Base-by-base conservation (phyloP, 2,797 vertebrate species). In the Chaenodraco wilsoni region DNA sequence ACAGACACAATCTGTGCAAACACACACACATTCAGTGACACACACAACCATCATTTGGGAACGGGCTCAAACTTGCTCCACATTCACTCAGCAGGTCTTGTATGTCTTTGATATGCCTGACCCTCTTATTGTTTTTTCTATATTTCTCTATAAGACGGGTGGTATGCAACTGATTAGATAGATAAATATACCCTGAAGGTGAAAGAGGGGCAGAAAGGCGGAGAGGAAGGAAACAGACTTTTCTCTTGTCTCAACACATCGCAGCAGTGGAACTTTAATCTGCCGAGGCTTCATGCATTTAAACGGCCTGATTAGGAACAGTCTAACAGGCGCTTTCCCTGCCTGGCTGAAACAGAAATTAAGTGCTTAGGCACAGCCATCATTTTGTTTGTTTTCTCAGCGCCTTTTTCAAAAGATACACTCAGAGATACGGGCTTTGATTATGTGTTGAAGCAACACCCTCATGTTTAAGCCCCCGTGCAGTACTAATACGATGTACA, bases 141-240 rank as follows among this genome's bases (percentile, higher is more conserved):
- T 94, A 87, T 95, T 94, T 89, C 83, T 79, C 78, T 73, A 84
- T 86, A 83, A 84, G 87, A 89, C 88, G 84, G 84, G 73, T 90
- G 89, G 89, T 87, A 89, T 94, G 93, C 85, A 88, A 79, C 87
- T 88, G 93, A 95, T 94, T 87, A 90, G 93, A 79, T 79, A 89
- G 91, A 92, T 89, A 86, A 90, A 91, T 92, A 94, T 85, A 90
- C 81, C 92, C 87, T 23, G 68, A 65, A 87, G 88, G 86, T 79
- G 75, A 81, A 67, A 85, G 83, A 76, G 44, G 4, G 48, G 70
- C 50, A 74, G 57, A 80, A 71, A 83, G 76, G 51, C 76, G 71
- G 59, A 89, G 74, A 87, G 86, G 84, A 90, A 82, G 81, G 74
- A 86, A 79, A 78, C 72, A 45, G 55, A 79, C 78, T 75, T 73